Conservation (phyloP, 1,140 invertebrate species). For the Apolygus lucorum region DNA sequence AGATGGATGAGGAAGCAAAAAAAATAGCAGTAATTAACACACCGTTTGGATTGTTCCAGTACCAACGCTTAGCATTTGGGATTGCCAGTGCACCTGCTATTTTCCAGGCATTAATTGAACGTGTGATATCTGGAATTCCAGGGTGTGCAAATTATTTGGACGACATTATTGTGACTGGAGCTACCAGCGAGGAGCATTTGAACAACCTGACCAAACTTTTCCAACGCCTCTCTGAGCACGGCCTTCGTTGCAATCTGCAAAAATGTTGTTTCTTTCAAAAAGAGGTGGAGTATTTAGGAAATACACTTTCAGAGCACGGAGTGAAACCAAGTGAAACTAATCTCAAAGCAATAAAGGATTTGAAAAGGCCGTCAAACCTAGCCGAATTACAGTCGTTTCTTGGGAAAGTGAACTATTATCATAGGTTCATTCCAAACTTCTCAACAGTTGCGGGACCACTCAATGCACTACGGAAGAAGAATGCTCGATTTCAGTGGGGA, state of each 20-base stretch:
- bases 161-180: slow-evolving; percentile 33
- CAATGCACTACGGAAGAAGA: too few species aligned
- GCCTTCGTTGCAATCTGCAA: neutral
- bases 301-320: too few species aligned
- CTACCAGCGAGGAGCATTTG: neutral
- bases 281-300: slow-evolving; percentile 47
- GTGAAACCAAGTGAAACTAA: neutral
- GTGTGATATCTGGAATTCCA: slow-evolving; percentile 35
- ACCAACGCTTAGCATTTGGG: slow-evolving; percentile 41
- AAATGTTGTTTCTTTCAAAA: slow-evolving; percentile 14
- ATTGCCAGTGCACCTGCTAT: slow-evolving; percentile 41
- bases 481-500: too few species aligned
- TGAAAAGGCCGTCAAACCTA: too few species aligned
- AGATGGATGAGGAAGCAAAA: slow-evolving; percentile 33
- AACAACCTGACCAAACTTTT: neutral
- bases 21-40: slow-evolving; percentile 35
- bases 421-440: too few species aligned
- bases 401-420: too few species aligned
- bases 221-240: neutral
- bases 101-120: slow-evolving; percentile 44
- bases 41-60: slow-evolving; percentile 36
- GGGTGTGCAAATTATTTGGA: slow-evolving; percentile 34
- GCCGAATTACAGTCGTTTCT: too few species aligned
- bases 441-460: too few species aligned
- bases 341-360: too few species aligned